Evolutionary conservation across 2,888 invertebrate species (phyloP).

Genomic region (Hyalella azteca): DNA sequence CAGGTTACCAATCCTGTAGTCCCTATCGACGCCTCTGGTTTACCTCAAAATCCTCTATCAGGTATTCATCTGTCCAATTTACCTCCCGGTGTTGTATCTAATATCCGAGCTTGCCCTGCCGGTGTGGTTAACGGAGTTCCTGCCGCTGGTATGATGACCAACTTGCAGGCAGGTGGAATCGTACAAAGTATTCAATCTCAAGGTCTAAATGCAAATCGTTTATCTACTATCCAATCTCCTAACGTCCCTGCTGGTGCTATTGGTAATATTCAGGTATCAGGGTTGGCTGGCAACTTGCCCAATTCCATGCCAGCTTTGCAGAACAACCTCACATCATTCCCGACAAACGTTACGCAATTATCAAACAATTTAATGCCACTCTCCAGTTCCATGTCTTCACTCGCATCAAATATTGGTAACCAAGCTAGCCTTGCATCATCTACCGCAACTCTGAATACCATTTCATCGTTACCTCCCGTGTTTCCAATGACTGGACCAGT

Average conservation of each 20-base stretch:
- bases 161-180: not conserved
- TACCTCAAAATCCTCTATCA: not conserved
- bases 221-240: not conserved
- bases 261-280: not conserved
- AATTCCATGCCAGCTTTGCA: not conserved
- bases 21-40: not conserved
- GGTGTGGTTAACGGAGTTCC: not conserved
- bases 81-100: not conserved
- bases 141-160: not conserved
- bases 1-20: not conserved
- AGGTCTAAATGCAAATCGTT: not conserved
- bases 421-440: not conserved
- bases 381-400: not conserved
- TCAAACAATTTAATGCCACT: not conserved
- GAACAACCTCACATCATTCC: not conserved
- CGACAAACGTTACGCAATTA: not conserved
- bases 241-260: constrained; percentile 1
- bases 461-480: not conserved
- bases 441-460: not conserved
- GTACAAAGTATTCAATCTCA: not conserved
- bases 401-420: not conserved
- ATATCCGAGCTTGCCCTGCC: not conserved
- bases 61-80: constrained; percentile 3
- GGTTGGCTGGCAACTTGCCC: not conserved
- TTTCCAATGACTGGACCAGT: constrained; percentile 8